Evolutionary conservation across 2,888 invertebrate genomes (phyloP).

Genomic region (Drosophila conformis): DNA sequence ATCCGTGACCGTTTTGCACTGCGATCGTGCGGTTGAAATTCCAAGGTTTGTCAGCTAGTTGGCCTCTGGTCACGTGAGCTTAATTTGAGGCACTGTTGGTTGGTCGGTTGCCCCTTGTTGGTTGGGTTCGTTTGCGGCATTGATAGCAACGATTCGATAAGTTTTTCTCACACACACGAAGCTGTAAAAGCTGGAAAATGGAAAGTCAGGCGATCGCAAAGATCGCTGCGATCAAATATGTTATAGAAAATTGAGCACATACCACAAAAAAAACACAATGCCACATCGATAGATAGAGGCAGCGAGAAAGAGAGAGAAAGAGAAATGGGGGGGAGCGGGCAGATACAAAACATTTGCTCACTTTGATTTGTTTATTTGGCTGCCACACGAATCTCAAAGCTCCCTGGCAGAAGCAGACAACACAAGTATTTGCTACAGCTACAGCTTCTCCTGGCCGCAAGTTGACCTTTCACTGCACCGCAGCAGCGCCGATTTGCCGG

Average conservation of each 20-base stretch:
- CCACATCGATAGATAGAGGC: slow-evolving; percentile 14
- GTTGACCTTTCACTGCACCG: slow-evolving; percentile 72
- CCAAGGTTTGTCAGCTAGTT: slow-evolving; percentile 83
- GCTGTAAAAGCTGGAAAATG: slow-evolving; percentile 64
- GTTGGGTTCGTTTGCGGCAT: slow-evolving; percentile 53
- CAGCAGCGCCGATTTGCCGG: slow-evolving; percentile 69
- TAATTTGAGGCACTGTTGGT: slow-evolving; percentile 68
- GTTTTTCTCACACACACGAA: slow-evolving; percentile 74
- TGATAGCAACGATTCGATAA: slow-evolving; percentile 72
- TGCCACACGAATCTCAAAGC: slow-evolving; percentile 71
- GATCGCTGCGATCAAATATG: slow-evolving; percentile 74
- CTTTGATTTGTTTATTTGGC: slow-evolving; percentile 77
- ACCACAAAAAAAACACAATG: slow-evolving; percentile 61
- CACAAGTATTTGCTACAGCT: slow-evolving; percentile 45
- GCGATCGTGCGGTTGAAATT: slow-evolving; percentile 61
- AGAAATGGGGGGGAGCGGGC: slow-evolving; percentile 1
- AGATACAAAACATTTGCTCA: slow-evolving; percentile 65
- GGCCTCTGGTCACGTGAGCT: slow-evolving; percentile 83
- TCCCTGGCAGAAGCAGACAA: slow-evolving; percentile 70
- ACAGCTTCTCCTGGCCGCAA: slow-evolving; percentile 69
- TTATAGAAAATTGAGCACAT: slow-evolving; percentile 78
- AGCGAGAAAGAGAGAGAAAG: neutral
- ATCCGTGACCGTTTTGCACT: slow-evolving; percentile 60
- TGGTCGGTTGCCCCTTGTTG: neutral
- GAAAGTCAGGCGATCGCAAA: slow-evolving; percentile 76